Base-by-base conservation (phyloP, 2,888 invertebrate genomes). In the Lathronympha strigana region DNA sequence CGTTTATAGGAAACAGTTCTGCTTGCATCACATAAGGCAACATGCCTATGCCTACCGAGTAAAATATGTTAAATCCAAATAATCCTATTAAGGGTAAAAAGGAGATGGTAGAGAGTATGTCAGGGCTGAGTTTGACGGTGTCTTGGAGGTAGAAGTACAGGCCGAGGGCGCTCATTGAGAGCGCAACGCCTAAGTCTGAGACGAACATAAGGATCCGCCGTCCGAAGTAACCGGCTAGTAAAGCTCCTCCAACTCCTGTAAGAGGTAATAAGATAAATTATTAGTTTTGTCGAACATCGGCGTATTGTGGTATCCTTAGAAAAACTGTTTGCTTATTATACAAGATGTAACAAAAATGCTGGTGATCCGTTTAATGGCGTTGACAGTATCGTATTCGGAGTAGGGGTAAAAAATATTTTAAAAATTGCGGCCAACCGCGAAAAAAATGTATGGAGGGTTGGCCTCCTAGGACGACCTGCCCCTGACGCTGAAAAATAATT, bases 1-100 rank as follows among this genome's bases (percentile, higher is more conserved):
- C 93, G 68, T 94, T 94, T 0, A 93, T 93, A 0, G 94, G 93
- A 72, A 94, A 95, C 4, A 94, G 72, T 76, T 95, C 95, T 0
- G 94, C 94, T 72, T 94, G 93, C 84, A 94, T 88, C 69, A 94
- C 93, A 68, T 94, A 94, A 0, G 94, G 93, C 28, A 94, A 73
- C 19, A 93, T 94, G 0, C 93, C 94, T 28, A 94, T 82, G 0
- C 95, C 95, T 4, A 93, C 78, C 0, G 94, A 93, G 57, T 94
- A 93, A n/a, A 93, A 79, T 3, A 94, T 77, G 60, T 94, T 93
- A 73, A 94, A 94, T 9, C 93, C 81, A 50, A 94, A 77, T 0
- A 94, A 86, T 0, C 93, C 94, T 0, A 90, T 74, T 31, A 94
- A 80, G 21, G 94, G 93, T 53, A 94, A 71, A 78, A 92, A 89